A percentile compares a stretch with the other conserved stretches of the same genome.
Evolutionary conservation across 2,888 invertebrate genomes (phyloP).

Genomic region (Diarsia brunnea): DNA sequence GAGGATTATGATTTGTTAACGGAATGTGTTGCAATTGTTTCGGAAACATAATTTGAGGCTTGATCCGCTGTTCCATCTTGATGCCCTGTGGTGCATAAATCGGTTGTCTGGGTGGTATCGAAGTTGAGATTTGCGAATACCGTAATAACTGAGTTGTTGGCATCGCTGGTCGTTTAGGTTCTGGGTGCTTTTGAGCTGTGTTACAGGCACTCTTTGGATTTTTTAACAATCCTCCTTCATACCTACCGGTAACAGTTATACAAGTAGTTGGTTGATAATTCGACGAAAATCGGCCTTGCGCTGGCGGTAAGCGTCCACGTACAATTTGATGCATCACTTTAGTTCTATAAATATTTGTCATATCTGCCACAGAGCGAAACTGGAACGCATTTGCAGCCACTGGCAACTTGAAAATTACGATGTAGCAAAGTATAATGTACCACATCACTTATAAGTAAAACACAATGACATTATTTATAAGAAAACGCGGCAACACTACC

Average conservation of each 20-base stretch:
- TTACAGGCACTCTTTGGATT: conserved; percentile 30
- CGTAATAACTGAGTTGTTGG: conserved; percentile 2
- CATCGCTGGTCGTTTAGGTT: not conserved
- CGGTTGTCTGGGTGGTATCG: not conserved
- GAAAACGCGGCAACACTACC: conserved; percentile 19
- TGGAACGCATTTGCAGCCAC: conserved; percentile 34
- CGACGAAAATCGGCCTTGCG: not conserved
- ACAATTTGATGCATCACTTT: conserved; percentile 8
- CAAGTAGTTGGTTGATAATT: conserved; percentile 35
- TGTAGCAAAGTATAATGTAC: conserved; percentile 43
- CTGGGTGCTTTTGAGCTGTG: conserved; percentile 8
- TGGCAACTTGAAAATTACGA: conserved; percentile 36
- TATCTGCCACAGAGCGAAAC: conserved; percentile 10
- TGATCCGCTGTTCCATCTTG: too few species aligned
- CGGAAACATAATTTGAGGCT: conserved; percentile 14
- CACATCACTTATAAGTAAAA: conserved; percentile 49
- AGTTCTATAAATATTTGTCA: conserved; percentile 42
- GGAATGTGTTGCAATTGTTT: not conserved
- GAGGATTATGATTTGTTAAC: not conserved
- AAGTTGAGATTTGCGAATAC: conserved; percentile 3
- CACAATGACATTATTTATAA: conserved; percentile 36
- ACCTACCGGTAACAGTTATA: conserved; percentile 10
- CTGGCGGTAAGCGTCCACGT: not conserved
- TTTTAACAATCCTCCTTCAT: conserved; percentile 13
- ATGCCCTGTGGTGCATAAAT: not conserved